Evolutionary conservation across 2,113 vertebrate genomes (phyloP).

Genomic region (Phalacrocorax pelagicus): DNA sequence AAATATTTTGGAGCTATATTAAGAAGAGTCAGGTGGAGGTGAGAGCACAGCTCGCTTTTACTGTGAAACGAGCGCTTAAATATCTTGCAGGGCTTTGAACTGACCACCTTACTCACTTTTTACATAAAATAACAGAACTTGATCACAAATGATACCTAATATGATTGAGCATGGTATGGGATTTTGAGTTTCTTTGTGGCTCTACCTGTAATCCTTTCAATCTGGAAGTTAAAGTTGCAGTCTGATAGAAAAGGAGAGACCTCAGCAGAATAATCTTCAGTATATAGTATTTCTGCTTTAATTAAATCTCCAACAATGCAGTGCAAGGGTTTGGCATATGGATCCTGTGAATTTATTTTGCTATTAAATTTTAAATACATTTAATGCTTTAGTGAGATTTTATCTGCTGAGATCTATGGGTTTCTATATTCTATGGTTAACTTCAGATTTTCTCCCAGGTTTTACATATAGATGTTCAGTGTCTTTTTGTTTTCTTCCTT

Average conservation of each 20-base stretch:
- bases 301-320: background rate
- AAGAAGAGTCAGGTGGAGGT: background rate
- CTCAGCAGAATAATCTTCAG: background rate
- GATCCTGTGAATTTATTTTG: background rate
- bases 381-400: background rate
- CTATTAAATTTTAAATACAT: background rate
- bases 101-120: background rate
- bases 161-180: background rate
- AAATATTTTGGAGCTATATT: background rate
- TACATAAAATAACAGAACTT: background rate
- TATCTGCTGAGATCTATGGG: background rate
- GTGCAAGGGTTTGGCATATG: background rate
- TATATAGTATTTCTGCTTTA: background rate
- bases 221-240: background rate
- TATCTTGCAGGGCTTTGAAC: background rate
- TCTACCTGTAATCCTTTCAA: background rate
- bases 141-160: background rate
- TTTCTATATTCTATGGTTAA: background rate
- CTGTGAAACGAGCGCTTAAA: background rate
- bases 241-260: background rate
- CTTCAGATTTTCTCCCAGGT: background rate
- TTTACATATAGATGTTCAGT: background rate
- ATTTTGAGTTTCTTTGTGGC: background rate
- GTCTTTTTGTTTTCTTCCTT: background rate
- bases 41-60: background rate